Conservation (phyloP, 2,888 invertebrate species). For the Drosophila fungiperda region DNA sequence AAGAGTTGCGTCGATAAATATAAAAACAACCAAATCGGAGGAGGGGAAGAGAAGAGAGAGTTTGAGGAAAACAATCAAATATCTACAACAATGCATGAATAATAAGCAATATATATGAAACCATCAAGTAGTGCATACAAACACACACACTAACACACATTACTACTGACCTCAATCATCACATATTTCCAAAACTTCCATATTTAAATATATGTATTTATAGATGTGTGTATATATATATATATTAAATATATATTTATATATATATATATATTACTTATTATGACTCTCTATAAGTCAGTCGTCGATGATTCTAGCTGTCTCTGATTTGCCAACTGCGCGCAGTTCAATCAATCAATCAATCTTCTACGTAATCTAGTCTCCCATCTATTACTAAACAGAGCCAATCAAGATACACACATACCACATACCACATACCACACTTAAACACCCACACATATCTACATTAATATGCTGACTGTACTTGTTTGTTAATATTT, state of each 20-base stretch:
- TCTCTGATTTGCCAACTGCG: background rate
- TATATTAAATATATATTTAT: background rate
- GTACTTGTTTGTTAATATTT: background rate
- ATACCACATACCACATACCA: background rate
- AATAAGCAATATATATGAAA: slow-evolving; percentile 23
- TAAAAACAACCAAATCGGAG: slow-evolving; percentile 8
- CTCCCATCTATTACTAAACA: slow-evolving; percentile 5
- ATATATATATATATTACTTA: slow-evolving; percentile 5
- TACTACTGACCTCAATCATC: slow-evolving; percentile 13
- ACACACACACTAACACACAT: slow-evolving; percentile 6
- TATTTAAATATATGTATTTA: background rate
- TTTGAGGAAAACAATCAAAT: slow-evolving; percentile 11
- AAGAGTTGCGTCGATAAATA: slow-evolving; percentile 19
- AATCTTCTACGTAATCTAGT: slow-evolving; percentile 9
- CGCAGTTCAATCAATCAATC: slow-evolving; percentile 22
- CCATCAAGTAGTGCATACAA: slow-evolving; percentile 28
- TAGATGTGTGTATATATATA: background rate
- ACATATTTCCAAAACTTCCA: slow-evolving; percentile 2
- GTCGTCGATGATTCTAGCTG: slow-evolving; percentile 1
- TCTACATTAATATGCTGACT: background rate
- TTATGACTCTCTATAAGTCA: background rate
- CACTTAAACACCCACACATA: background rate
- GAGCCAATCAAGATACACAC: background rate
- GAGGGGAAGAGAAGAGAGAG: slow-evolving; percentile 15
- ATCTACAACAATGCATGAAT: slow-evolving; percentile 32